Evolutionary conservation across 2,888 invertebrate genomes (phyloP).

Genomic region (Argyresthia albistria): DNA sequence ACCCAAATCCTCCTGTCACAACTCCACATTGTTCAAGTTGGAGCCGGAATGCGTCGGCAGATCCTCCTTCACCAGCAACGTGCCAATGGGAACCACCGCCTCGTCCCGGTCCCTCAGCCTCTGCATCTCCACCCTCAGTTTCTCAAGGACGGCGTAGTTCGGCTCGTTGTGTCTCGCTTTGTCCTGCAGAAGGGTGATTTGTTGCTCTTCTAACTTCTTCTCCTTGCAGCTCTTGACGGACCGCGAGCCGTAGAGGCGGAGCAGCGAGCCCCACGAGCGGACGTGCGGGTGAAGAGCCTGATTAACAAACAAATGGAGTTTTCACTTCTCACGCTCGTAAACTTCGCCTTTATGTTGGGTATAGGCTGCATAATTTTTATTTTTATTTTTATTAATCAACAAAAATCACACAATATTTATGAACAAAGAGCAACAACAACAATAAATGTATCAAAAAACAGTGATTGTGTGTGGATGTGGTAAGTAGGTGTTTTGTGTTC

Average conservation of each 20-base stretch:
- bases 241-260: slow-evolving; percentile 93
- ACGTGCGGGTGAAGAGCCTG: slow-evolving; percentile 95
- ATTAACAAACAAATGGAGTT: slow-evolving; percentile 12
- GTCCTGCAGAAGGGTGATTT: slow-evolving; percentile 87
- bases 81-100: slow-evolving; percentile 74
- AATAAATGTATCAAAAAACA: no score
- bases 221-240: slow-evolving; percentile 93
- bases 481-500: no score
- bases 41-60: slow-evolving; percentile 82
- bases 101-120: slow-evolving; percentile 78
- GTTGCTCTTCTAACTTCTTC: slow-evolving; percentile 92
- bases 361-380: no score
- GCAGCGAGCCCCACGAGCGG: slow-evolving; percentile 93
- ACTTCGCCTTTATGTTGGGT: no score
- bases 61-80: slow-evolving; percentile 56
- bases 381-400: no score
- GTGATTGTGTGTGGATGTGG: no score
- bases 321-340: no score
- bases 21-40: slow-evolving; percentile 84
- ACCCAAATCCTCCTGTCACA: slow-evolving; percentile 41
- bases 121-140: slow-evolving; percentile 86
- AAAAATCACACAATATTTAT: no score
- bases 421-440: no score
- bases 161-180: slow-evolving; percentile 92
- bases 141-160: slow-evolving; percentile 91